Base-by-base conservation (phyloP, 1,140 invertebrate genomes). In the Drosophila sproati region DNA sequence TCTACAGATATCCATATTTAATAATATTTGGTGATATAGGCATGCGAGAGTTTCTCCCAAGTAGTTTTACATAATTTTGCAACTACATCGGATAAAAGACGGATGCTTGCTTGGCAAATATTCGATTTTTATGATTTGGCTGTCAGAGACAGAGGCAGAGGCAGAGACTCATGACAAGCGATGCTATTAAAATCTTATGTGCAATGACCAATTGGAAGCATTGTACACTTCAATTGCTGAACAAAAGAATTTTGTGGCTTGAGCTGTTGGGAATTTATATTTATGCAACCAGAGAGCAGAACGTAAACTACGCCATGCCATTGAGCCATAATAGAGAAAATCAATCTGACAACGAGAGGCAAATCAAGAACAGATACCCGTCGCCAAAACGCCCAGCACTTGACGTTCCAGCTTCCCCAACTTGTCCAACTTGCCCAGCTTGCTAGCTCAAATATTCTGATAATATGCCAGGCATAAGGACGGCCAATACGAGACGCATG, bases 301-400 rank as follows among this genome's bases (percentile, higher is more conserved):
- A 4, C 41, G 45, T 10, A 51, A 7, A 37, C 62, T 32, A 45
- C 8, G n/a, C 56, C 69, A 72, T 45, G 50, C 28, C 37, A 61
- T 12, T 35, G 29, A 45, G 10, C 6, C n/a, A 12, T 47, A 73
- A 61, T 73, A 69, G 61, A 69, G 69, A 55, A 69, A 69, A 55
- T 69, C 64, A 69, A 51, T 69, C 50, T 39, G 50, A 55, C 41
- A 54, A 60, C 52, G 60, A 70, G 67, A 74, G 66, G 56, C 56
- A 74, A 70, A 70, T 70, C 67, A 75, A 71, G 52, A 70, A 56
- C 72, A 75, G 72, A 70, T 45, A 62, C 59, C 10, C 6, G 12
- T 5, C 28, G 3, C 28, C 31, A 2, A 37, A 12, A 47, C 41
- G 63, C 31, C 71, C 39, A 57, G 32, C 56, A 48, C 64, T 73